Base-by-base conservation (phyloP, 2,797 vertebrate species). In the Tadarida brasiliensis region DNA sequence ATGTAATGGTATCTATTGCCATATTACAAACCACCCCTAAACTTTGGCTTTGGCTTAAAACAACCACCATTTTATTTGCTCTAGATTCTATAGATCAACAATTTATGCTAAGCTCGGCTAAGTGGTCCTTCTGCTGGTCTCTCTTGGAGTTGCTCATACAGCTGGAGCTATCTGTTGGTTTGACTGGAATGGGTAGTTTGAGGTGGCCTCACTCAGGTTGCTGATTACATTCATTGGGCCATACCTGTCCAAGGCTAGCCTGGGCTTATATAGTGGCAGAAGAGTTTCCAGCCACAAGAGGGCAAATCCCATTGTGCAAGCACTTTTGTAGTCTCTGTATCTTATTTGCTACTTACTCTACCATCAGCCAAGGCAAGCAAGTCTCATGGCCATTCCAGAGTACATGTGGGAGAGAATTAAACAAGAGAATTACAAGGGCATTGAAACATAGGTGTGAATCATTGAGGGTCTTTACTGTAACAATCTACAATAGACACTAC, bases 381-480 rank as follows among this genome's bases (percentile, higher is more conserved):
- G 63, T 47, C 56, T 70, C n/a, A 76, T n/a, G n/a, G 65, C 57
- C 54, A 93, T 15, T 17, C 14, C 71, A 85, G 74, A 90, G 67
- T 73, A 54, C 63, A 15, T 12, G 39, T 85, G 30, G 56, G 39
- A 87, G 59, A 92, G n/a, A 59, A 82, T 81, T 94, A 65, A 16
- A 20, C 59, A 56, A 57, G 77, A 90, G 22, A 84, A 80, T 78
- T 87, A 83, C 24, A 95, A 44, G 24, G 49, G 16, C 16, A 33
- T 94, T 91, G 67, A 95, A 89, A 87, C 20, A 49, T 77, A 94
- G 65, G 44, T 15, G 12, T 86, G 28, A 92, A 70, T 95, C 61
- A 76, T 56, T 77, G 47, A 67, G 20, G 11, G 56, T 65, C 24
- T 87, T 82, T 80, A 57, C n/a, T 73, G 5, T 82, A 95, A 49